A percentile compares a stretch with the other conserved stretches of the same genome.
phyloP scores from a whole-genome alignment of 1,140 invertebrate genomes.

The Cotesia chilonis region DNA sequence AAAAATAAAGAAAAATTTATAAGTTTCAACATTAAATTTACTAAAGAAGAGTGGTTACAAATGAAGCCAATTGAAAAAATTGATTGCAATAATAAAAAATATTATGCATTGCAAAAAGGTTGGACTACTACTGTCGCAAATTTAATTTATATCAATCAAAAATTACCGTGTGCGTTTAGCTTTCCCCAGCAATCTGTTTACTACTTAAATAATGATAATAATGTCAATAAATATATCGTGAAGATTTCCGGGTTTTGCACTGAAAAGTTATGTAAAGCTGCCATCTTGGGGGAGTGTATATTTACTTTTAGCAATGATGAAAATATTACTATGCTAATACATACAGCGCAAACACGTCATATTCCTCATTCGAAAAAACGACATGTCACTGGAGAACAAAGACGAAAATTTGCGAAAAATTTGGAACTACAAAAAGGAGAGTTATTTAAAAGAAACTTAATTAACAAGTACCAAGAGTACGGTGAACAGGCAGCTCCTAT shows the following conservation, averaged over 20 bases:
- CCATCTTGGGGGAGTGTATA: neutral
- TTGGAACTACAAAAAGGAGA: neutral
- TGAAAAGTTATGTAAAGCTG: neutral
- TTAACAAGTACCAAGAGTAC: constrained; percentile 5
- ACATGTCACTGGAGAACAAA: neutral
- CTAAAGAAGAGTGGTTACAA: neutral
- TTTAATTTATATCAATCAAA: neutral
- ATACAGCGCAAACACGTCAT: neutral
- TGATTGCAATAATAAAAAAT: neutral
- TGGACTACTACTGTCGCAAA: neutral
- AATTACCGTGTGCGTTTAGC: neutral
- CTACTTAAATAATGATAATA: neutral
- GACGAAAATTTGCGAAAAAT: neutral
- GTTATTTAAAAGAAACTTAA: neutral
- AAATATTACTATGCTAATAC: neutral
- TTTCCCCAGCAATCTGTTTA: neutral
- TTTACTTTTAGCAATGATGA: neutral
- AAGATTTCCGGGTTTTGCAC: neutral
- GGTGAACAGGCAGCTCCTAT: neutral
- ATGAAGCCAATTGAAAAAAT: neutral
- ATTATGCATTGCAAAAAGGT: neutral
- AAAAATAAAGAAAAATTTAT: neutral
- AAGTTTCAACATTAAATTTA: neutral
- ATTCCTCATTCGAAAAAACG: constrained; percentile 4
- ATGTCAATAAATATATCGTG: neutral